Conservation (phyloP, 2,113 vertebrate genomes). For the Verasper variegatus region DNA sequence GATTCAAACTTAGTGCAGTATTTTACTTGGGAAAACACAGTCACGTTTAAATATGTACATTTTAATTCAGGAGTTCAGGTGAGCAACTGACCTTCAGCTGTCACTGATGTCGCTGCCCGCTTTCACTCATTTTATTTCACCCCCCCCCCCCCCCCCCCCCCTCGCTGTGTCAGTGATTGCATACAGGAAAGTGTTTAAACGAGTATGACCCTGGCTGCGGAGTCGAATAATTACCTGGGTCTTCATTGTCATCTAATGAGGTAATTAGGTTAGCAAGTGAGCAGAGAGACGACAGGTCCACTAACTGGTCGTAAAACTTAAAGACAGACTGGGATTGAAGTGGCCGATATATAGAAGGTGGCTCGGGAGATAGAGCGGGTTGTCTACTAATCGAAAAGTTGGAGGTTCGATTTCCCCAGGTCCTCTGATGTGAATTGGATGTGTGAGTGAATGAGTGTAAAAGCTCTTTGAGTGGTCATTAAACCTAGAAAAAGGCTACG, state of each 20-base stretch:
- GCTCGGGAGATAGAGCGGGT: background rate
- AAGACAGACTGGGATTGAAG: background rate
- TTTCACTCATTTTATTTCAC: constrained; percentile 31
- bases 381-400: background rate
- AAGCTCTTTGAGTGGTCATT: too few species aligned
- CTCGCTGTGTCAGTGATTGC: constrained; percentile 23
- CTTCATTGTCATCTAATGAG: constrained; percentile 29
- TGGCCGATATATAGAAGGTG: background rate
- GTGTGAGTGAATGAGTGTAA: too few species aligned
- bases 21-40: too few species aligned
- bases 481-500: too few species aligned
- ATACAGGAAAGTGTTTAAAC: constrained; percentile 20
- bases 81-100: constrained; percentile 25
- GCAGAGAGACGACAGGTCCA: background rate
- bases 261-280: constrained; percentile 9
- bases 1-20: too few species aligned
- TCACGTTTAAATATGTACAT: constrained; percentile 28
- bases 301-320: background rate
- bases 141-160: too few species aligned
- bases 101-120: background rate
- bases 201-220: constrained; percentile 4
- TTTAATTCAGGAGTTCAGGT: constrained; percentile 36
- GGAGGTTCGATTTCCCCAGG: background rate
- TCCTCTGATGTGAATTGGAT: too few species aligned
- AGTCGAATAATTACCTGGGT: constrained; percentile 19